Base-by-base conservation (phyloP, 2,797 vertebrate genomes). In the Falco novaeseelandiae region DNA sequence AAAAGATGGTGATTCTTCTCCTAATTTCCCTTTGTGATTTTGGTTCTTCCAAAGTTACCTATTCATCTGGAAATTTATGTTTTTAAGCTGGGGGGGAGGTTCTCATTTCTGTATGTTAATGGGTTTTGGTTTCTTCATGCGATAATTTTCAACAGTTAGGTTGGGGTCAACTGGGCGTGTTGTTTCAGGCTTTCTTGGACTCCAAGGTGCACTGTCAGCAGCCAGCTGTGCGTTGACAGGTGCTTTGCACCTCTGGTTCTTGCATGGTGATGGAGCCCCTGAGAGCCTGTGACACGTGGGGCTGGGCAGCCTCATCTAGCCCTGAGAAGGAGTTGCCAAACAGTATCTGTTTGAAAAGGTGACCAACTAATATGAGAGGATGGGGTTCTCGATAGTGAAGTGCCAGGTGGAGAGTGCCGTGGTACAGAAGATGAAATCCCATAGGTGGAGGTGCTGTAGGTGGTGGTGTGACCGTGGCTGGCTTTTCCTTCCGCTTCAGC, bases 101-200 rank as follows among this genome's bases (percentile, higher is more conserved):
- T 42, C 6, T 4, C 10, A 2, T 76, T 59, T 85, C 46, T 38
- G 5, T 32, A 3, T 23, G 6, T 14, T 51, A 29, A 46, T 19
- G 14, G n/a, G 4, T 40, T 14, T 63, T 62, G 23, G 8, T 27
- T 9, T 63, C 3, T 7, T 54, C 44, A 13, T 9, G 23, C 1
- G 0, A 5, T 82, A 17, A 17, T 52, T 36, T 67, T n/a, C 38
- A n/a, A 27, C 11, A 26, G 38, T 13, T 57, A 1, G n/a, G 2
- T 32, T 4, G 22, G 34, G 52, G 15, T 63, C 20, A 63, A 3
- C 55, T 51, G 48, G 6, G 19, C 2, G 0, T 23, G 18, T 34
- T 36, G 70, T 18, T 77, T 52, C 44, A 63, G 2, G 18, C 27
- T 40, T 54, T 54, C 36, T 34, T 36, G 67, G 44, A 40, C 40